Percentiles rank a stretch among this genome's conserved stretches.
Conservation (phyloP, 2,797 vertebrate species). For the Xenopus petersii region DNA sequence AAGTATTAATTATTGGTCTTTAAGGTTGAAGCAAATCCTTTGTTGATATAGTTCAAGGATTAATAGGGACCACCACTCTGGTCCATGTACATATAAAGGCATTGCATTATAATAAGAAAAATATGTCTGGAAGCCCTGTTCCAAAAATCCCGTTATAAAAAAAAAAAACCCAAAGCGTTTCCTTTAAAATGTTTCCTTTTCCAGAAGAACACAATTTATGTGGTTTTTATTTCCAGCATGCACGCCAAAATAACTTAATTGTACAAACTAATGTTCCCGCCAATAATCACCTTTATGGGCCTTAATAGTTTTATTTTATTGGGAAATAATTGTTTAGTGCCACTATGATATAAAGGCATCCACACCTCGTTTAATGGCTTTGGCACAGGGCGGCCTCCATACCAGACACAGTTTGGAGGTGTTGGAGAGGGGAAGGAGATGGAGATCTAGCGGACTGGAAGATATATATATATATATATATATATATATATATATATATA, state of each 20-base stretch:
- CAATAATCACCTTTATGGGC: slow-evolving; percentile 10
- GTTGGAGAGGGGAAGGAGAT: slow-evolving; percentile 7
- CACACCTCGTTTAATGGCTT: slow-evolving; percentile 26
- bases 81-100: not conserved
- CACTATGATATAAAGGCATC: slow-evolving; percentile 20
- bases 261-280: slow-evolving; percentile 15
- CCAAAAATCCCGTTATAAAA: slow-evolving; percentile 8
- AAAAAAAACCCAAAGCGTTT: not conserved
- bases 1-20: too few species aligned
- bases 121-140: slow-evolving; percentile 26
- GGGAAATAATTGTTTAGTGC: slow-evolving; percentile 22
- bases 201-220: slow-evolving; percentile 29
- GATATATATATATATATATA: not conserved
- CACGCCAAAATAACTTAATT: slow-evolving; percentile 39
- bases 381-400: slow-evolving; percentile 9
- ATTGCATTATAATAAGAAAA: slow-evolving; percentile 29
- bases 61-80: too few species aligned
- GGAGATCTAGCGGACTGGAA: slow-evolving; percentile 5
- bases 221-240: slow-evolving; percentile 27
- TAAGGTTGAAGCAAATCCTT: too few species aligned
- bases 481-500: too few species aligned
- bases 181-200: slow-evolving; percentile 21
- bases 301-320: slow-evolving; percentile 6
- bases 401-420: slow-evolving; percentile 19
- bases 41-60: too few species aligned